Evolutionary conservation across 2,113 vertebrate genomes (phyloP).

Genomic region (Larimichthys crocea): DNA sequence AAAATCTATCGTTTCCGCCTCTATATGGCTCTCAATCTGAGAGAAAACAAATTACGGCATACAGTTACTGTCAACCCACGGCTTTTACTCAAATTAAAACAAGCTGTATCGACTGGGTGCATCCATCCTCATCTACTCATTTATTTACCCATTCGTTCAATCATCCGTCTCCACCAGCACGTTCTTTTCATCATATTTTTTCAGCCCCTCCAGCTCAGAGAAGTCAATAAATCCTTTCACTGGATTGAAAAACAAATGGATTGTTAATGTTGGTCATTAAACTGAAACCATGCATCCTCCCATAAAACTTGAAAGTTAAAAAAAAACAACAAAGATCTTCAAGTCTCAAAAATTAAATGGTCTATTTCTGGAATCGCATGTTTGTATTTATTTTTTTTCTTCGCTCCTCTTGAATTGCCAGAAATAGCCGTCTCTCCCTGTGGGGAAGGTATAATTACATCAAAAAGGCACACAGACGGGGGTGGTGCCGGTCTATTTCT

Average conservation of each 20-base stretch:
- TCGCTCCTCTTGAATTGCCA: conserved; percentile 21
- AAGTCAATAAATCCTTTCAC: conserved; percentile 35
- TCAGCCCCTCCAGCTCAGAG: not conserved
- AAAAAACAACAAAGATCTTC: not conserved
- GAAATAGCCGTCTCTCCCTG: conserved; percentile 57
- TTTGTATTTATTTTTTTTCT: conserved; percentile 51
- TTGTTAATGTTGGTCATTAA: conserved; percentile 33
- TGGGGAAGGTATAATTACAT: conserved; percentile 73
- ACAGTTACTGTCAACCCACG: not conserved
- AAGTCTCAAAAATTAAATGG: not conserved
- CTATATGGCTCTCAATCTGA: not conserved
- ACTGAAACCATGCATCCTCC: conserved; percentile 8
- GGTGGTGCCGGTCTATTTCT: conserved; percentile 61
- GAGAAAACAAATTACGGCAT: not conserved
- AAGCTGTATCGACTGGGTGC: not conserved
- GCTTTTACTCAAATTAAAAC: conserved; percentile 31
- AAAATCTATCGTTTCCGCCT: conserved; percentile 25
- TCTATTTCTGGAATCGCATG: conserved; percentile 38
- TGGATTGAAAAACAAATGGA: conserved; percentile 39
- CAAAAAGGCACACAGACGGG: conserved; percentile 44
- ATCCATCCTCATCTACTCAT: conserved; percentile 15
- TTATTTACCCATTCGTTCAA: not conserved
- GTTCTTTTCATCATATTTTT: conserved; percentile 22
- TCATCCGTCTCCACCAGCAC: not conserved
- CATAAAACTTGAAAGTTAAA: not conserved